Evolutionary conservation across 2,888 invertebrate species (phyloP), one percentile per base, ranked within the genome.

Genomic region (Lepidochrysops patricia): DNA sequence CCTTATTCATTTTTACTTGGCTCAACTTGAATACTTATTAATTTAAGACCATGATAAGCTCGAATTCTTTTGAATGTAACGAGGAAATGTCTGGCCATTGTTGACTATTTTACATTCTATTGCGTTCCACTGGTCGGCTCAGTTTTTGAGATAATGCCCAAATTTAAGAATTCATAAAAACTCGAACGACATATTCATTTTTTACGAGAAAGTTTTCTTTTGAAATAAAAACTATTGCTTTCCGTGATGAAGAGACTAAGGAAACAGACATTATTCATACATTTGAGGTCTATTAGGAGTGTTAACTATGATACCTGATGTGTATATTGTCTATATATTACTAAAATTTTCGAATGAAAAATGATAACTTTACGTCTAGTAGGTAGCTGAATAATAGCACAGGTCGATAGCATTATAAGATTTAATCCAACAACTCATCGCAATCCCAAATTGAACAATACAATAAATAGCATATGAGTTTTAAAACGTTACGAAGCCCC

Each of bases 1-100:
- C 82, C 79, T 87, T 86, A 89, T 87, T 89, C 88, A 88, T 88
- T 88, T 87, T 89, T 88, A 88, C 88, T 88, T 88, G 89, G 89
- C 89, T 88, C 87, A 84, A 79, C 86, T 84, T 89, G 88, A 88
- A 88, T 88, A 81, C 89, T 88, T 89, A 89, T 88, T 88, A 89
- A 89, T 89, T 89, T 89, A 89, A 81, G 88, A 77, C 87, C 79
- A 78, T 87, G 87, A 88, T 87, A 88, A 87, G 88, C 88, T 83
- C 70, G 85, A 84, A 81, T 86, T 86, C 86, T 87, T 84, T 84
- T 86, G 82, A 86, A 87, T 85, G 82, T 77, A 79, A 74, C 75
- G 79, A 82, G 77, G 82, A 82, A 87, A 84, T 80, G 84, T 85
- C 85, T 82, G 76, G 73, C 76, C 77, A 86, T 87, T 87, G 84